phyloP scores from a whole-genome alignment of 2,888 invertebrate species.

The Elysia crispata region DNA sequence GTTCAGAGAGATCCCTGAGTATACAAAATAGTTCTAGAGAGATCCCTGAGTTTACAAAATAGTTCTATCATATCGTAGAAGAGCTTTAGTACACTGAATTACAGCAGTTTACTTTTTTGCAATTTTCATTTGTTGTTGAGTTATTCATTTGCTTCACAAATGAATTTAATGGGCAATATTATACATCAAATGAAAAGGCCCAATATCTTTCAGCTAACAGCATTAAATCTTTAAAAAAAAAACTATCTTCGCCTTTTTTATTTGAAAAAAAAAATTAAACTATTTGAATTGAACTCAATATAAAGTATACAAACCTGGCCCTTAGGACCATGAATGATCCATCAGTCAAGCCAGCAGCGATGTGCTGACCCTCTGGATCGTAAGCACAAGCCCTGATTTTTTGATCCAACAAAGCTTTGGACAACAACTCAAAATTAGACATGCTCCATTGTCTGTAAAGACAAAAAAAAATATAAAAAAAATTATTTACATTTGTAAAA shows the following conservation, averaged over 20 bases:
- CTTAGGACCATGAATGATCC: constrained; percentile 76
- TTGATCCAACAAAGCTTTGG: constrained; percentile 72
- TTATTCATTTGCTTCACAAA: no score
- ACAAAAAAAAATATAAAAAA: background rate
- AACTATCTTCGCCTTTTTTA: no score
- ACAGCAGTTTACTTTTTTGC: no score
- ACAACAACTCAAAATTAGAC: constrained; percentile 69
- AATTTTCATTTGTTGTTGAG: no score
- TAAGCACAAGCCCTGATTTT: constrained; percentile 76
- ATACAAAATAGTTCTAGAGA: constrained; percentile 59
- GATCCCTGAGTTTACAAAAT: constrained; percentile 56
- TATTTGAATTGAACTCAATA: no score
- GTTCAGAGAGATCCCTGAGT: constrained; percentile 75
- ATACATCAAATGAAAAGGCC: no score
- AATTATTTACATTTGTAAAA: background rate
- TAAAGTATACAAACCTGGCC: constrained; percentile 64
- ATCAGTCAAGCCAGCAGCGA: constrained; percentile 75
- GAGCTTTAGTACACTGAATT: no score
- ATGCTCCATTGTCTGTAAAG: constrained; percentile 73
- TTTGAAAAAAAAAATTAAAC: no score
- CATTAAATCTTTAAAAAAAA: no score
- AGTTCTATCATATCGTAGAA: no score
- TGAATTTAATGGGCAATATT: no score
- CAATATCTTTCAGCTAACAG: no score
- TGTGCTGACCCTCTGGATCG: constrained; percentile 73